phyloP scores from a whole-genome alignment of 2,888 invertebrate species.

The Polydrusus cervinus region DNA sequence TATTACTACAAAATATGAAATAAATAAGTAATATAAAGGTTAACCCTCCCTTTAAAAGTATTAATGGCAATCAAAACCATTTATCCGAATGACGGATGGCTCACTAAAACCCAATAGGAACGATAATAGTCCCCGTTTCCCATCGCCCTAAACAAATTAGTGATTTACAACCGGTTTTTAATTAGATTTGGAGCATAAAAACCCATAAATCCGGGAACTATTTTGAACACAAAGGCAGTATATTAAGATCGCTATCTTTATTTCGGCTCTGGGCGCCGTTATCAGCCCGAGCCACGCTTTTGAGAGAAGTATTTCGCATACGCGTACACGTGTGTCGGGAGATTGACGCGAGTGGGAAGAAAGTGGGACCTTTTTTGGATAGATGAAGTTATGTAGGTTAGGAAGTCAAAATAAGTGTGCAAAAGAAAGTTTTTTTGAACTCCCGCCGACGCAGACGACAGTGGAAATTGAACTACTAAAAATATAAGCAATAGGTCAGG shows the following conservation, averaged over 20 bases:
- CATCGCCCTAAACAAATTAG: constrained; percentile 47
- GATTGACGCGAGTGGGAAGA: constrained; percentile 15
- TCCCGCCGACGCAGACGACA: too few species aligned
- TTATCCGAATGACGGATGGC: constrained; percentile 28
- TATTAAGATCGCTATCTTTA: constrained; percentile 61
- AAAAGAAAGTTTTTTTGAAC: too few species aligned
- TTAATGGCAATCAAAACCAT: constrained; percentile 19
- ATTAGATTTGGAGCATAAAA: constrained; percentile 52
- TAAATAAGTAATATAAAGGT: not conserved
- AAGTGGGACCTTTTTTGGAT: constrained; percentile 17
- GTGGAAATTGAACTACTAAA: too few species aligned
- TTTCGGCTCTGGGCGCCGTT: constrained; percentile 51
- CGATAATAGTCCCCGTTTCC: constrained; percentile 20
- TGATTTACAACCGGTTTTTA: constrained; percentile 51
- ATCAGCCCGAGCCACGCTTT: constrained; percentile 50
- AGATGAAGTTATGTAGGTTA: not conserved
- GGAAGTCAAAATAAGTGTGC: too few species aligned
- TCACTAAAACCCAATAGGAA: constrained; percentile 29
- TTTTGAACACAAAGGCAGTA: constrained; percentile 62
- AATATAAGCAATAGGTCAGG: too few species aligned
- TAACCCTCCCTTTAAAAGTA: not conserved
- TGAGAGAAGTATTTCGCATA: constrained; percentile 37
- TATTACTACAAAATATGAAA: not conserved
- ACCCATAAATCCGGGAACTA: constrained; percentile 55
- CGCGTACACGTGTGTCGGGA: constrained; percentile 37